These are phyloP conservation scores for Limnephilus auricula DNA, from an alignment of 2,888 invertebrate species.

Conservation along the genomic window DNA sequence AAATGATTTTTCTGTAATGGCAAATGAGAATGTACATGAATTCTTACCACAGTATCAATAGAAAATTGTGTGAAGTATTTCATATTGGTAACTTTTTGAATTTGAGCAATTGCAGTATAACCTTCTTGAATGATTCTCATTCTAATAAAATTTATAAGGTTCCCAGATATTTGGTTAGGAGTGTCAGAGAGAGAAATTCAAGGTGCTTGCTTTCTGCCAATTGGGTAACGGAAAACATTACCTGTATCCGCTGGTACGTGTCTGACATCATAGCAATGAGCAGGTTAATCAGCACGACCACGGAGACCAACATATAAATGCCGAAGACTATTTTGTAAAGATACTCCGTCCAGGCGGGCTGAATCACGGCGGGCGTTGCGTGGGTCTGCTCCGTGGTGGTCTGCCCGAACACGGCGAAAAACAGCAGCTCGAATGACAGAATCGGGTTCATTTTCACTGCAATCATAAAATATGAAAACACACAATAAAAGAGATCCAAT, in stretches of 20 bases:
- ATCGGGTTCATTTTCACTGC: constrained; percentile 94
- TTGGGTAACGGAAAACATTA: constrained; percentile 72
- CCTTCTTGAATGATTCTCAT: background rate
- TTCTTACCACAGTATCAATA: background rate
- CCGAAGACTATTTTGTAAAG: constrained; percentile 93
- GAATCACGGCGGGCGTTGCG: constrained; percentile 80
- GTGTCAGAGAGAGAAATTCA: background rate
- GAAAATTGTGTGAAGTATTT: constrained; percentile 2
- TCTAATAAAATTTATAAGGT: background rate
- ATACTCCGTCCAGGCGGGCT: constrained; percentile 90
- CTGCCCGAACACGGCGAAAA: constrained; percentile 99
- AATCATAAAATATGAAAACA: constrained; percentile 75
- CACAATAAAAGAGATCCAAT: constrained; percentile 71
- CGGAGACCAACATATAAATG: constrained; percentile 98
- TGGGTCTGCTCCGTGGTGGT: constrained; percentile 90
- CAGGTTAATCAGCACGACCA: constrained; percentile 98
- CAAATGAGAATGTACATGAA: background rate
- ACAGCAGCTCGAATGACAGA: constrained; percentile 97
- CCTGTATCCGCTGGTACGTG: constrained; percentile 99
- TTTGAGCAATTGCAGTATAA: background rate
- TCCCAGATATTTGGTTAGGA: background rate
- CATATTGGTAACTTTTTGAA: background rate
- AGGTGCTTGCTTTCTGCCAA: background rate
- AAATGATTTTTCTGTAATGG: background rate
- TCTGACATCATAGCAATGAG: constrained; percentile 99